Base-by-base conservation (phyloP, 2,888 invertebrate genomes). In the Drosophila infuscata region DNA sequence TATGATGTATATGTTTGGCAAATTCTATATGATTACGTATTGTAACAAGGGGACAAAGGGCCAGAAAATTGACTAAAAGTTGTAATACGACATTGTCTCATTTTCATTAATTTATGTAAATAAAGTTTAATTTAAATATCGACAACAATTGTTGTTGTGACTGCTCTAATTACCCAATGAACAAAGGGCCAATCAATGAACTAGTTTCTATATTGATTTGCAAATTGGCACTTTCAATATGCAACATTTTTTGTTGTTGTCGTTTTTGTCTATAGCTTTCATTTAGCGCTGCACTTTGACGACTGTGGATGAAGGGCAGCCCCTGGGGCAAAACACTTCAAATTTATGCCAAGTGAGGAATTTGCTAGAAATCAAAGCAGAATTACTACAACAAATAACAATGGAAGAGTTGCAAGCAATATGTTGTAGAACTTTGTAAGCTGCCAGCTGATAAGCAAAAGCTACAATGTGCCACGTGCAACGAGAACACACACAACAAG, bases 21-120 rank as follows among this genome's bases (percentile, higher is more conserved):
- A 94, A 72, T 95, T 95, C 89, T 95, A 95, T 88, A 86, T 93
- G 35, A 94, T 94, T 78, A 93, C 95, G 0, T 95, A 95, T 87
- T 92, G 89, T 77, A 93, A 95, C 0, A 95, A 95, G 86, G 92
- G 90, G 38, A 17, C 38, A 29, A 17, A 15, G 20, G 6, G 1
- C 8, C 15, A 17, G 7, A 82, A 78, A 8, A 11, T 38, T 4
- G 36, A 43, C 6, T 72, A 66, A 48, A 30, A 30, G n/a, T n/a
- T 56, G 8, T 12, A 29, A 12, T 29, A 12, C 12, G 29, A 17
- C 15, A 15, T 59, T 59, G 25, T 0, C 25, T 15, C 12, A 30
- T 43, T 73, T 35, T 35, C 12, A 38, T 56, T 48, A n/a, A 30
- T 30, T 53, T 38, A 63, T 66, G 54, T 52, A 30, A 76, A 79